Evolutionary conservation across 1,140 invertebrate genomes (phyloP).

Genomic region (Thalassaphorura encarpata): DNA sequence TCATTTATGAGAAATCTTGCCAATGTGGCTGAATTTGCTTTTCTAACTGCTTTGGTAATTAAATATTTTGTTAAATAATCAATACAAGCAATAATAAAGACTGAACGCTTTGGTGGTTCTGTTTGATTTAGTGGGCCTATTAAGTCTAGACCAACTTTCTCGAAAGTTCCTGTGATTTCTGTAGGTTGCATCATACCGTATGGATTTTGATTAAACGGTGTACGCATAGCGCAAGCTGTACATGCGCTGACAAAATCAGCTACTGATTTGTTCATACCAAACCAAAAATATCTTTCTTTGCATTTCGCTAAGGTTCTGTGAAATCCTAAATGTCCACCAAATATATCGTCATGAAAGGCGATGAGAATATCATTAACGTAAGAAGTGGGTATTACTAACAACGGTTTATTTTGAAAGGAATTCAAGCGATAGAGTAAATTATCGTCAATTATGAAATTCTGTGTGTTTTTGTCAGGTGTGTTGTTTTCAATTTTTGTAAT

Average conservation of each 20-base stretch:
- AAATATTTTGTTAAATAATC: too few species aligned
- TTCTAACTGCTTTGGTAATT: too few species aligned
- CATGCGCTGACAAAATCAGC: constrained; percentile 22
- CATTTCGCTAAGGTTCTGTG: constrained; percentile 26
- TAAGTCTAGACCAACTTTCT: constrained; percentile 35
- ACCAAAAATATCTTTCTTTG: constrained; percentile 25
- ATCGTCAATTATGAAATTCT: neutral
- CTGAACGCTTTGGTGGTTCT: too few species aligned
- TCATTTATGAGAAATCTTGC: too few species aligned
- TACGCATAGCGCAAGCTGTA: constrained; percentile 24
- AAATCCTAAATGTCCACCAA: constrained; percentile 23
- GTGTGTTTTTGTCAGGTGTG: neutral
- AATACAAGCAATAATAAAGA: too few species aligned
- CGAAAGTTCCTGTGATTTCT: constrained; percentile 22
- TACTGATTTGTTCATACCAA: constrained; percentile 13
- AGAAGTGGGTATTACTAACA: neutral
- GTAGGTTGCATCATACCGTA: constrained; percentile 19
- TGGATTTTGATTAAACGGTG: constrained; percentile 1
- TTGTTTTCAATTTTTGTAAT: neutral
- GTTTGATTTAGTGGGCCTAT: constrained; percentile 32
- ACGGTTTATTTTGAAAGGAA: neutral
- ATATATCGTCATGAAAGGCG: constrained; percentile 21
- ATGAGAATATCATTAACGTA: neutral
- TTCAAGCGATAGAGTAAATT: too few species aligned
- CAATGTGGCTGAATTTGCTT: too few species aligned